These are phyloP conservation scores for Netelia inedita DNA, from an alignment of 2,888 invertebrate species.

Conservation along the genomic window DNA sequence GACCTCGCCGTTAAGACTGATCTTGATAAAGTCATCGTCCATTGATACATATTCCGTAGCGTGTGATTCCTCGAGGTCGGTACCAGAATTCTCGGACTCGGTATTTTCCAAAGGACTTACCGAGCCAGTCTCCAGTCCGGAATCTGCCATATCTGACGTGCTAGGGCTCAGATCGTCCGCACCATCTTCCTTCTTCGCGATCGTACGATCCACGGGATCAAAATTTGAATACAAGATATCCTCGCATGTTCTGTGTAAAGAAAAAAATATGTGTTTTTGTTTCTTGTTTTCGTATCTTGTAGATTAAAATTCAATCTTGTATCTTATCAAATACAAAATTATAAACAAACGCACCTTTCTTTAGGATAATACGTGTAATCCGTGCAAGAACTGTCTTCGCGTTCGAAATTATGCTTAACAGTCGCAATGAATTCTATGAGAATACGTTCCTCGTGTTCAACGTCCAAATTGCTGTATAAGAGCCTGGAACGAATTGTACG, in stretches of 20 bases:
- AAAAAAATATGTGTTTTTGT: background rate
- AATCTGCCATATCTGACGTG: slow-evolving; percentile 84
- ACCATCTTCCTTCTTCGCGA: slow-evolving; percentile 59
- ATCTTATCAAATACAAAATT: background rate
- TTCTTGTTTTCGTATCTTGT: background rate
- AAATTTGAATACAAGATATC: slow-evolving; percentile 50
- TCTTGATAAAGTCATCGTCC: slow-evolving; percentile 80
- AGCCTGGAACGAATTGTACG: slow-evolving; percentile 76
- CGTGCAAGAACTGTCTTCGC: slow-evolving; percentile 7
- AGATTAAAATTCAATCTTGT: background rate
- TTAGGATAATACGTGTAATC: slow-evolving; percentile 8
- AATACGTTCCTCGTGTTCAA: slow-evolving; percentile 77
- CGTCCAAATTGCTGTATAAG: slow-evolving; percentile 80
- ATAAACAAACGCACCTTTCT: slow-evolving; percentile 1
- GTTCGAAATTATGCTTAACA: slow-evolving; percentile 54
- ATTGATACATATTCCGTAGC: slow-evolving; percentile 80
- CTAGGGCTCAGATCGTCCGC: slow-evolving; percentile 75
- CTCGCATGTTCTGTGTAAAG: slow-evolving; percentile 62
- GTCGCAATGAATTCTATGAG: slow-evolving; percentile 77
- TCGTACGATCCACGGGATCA: slow-evolving; percentile 30
- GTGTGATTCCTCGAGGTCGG: slow-evolving; percentile 80
- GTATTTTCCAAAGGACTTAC: slow-evolving; percentile 84
- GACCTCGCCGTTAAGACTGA: slow-evolving; percentile 67
- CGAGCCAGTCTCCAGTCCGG: slow-evolving; percentile 84
- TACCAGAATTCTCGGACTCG: slow-evolving; percentile 83